Conservation (phyloP, 2,797 vertebrate genomes). For the Pelochelys cantorii region DNA sequence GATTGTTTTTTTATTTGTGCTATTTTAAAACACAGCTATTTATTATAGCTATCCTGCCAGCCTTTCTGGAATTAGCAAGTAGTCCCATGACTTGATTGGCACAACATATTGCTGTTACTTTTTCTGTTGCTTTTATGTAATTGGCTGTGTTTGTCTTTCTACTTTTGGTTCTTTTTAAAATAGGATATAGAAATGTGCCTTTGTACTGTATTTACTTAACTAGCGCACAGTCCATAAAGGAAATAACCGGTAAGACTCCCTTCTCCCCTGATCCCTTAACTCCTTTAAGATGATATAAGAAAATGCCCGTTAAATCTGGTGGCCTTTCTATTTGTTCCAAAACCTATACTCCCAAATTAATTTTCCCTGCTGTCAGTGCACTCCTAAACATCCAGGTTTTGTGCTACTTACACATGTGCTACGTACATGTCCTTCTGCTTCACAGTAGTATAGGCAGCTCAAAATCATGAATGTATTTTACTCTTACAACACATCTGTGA, state of each 20-base stretch:
- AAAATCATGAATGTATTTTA: neutral
- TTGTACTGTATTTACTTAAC: neutral
- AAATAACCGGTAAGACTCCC: neutral
- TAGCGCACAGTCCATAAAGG: neutral
- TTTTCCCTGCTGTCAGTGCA: neutral
- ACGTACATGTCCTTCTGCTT: neutral
- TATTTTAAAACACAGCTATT: neutral
- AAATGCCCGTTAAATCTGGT: neutral
- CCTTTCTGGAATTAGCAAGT: neutral
- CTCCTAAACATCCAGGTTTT: neutral
- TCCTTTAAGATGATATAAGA: neutral
- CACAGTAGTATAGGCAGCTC: neutral
- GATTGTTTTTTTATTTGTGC: neutral
- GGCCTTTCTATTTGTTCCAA: neutral
- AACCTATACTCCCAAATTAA: neutral
- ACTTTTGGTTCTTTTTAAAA: neutral
- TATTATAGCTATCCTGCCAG: neutral
- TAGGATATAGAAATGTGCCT: neutral
- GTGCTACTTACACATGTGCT: neutral
- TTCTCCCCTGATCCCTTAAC: neutral
- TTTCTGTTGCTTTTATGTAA: conserved; percentile 8
- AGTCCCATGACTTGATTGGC: neutral
- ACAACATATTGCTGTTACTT: neutral
- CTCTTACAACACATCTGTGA: neutral
- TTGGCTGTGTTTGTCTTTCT: neutral